These are phyloP conservation scores for Danio aesculapii DNA, from an alignment of 2,797 vertebrate species.

Conservation along the genomic window DNA sequence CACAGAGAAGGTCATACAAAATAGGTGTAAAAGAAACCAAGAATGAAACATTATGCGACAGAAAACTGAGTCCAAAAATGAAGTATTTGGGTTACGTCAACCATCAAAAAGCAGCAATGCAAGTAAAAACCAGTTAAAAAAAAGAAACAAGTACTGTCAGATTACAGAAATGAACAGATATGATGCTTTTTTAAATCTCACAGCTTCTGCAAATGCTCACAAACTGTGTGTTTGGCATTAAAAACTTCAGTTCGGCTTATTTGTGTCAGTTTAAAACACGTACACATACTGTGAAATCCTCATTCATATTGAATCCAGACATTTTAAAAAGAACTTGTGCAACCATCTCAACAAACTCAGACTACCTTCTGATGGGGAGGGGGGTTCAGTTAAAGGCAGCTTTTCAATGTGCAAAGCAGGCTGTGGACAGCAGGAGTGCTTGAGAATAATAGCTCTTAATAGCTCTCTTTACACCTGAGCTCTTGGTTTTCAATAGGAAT, in stretches of 20 bases:
- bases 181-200: background rate
- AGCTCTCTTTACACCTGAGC: background rate
- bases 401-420: background rate
- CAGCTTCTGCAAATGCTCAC: background rate
- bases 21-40: background rate
- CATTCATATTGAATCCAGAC: background rate
- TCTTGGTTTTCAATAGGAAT: constrained; percentile 6
- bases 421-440: background rate
- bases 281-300: background rate
- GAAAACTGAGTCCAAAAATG: background rate
- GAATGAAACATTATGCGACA: background rate
- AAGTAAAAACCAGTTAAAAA: background rate
- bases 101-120: background rate
- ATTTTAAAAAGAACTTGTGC: background rate
- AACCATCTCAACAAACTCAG: background rate
- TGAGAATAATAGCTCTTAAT: background rate
- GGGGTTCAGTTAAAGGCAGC: constrained; percentile 3
- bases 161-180: background rate
- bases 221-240: background rate
- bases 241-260: background rate
- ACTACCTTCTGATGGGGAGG: background rate
- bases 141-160: background rate
- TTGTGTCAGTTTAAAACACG: background rate
- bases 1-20: constrained; percentile 10
- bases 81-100: background rate